Conservation (phyloP, 2,113 vertebrate species). For the Brachypodius melanocephalos region DNA sequence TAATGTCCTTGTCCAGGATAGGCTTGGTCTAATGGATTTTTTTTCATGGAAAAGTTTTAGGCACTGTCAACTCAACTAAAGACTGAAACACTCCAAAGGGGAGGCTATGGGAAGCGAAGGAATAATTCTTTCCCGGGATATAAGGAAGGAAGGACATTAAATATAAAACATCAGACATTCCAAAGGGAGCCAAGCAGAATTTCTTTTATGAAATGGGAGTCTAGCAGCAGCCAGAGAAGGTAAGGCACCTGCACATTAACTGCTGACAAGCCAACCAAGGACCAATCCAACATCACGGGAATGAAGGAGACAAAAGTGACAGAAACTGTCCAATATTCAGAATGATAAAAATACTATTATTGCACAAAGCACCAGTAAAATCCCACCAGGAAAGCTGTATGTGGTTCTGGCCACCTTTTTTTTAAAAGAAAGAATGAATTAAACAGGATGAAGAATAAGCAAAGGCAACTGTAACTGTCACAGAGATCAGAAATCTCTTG, state of each 20-base stretch:
- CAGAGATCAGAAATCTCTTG: not conserved
- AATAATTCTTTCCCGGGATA: not conserved
- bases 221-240: not conserved
- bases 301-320: not conserved
- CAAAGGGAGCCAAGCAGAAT: not conserved
- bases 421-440: not conserved
- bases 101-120: not conserved
- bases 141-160: not conserved
- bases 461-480: not conserved
- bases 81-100: accelerated
- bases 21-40: not conserved
- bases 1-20: not conserved
- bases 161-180: not conserved
- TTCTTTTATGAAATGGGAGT: not conserved
- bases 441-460: not conserved
- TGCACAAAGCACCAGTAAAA: not conserved
- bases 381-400: not conserved
- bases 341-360: not conserved
- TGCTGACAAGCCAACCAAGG: not conserved
- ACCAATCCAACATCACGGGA: accelerated
- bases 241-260: accelerated
- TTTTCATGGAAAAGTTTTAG: not conserved
- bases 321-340: not conserved
- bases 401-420: not conserved
- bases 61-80: not conserved